Conservation (phyloP, 2,797 vertebrate species). For the Arremon brunneinucha region DNA sequence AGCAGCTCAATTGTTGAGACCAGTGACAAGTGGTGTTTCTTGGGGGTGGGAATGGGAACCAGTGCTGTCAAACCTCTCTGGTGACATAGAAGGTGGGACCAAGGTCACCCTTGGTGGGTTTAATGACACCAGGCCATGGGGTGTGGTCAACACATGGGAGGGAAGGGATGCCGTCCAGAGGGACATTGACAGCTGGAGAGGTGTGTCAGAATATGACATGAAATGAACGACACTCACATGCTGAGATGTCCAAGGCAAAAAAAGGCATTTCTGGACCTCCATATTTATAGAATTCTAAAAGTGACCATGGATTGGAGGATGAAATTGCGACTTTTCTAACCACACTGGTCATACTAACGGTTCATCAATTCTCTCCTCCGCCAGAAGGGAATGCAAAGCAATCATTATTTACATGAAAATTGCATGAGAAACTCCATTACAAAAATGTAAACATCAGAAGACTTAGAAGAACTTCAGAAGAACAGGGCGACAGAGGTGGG, state of each 20-base stretch:
- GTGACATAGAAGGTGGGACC: too few relatives aligned
- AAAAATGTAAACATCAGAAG: background rate
- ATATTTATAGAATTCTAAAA: background rate
- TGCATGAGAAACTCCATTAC: background rate
- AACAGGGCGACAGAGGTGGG: background rate
- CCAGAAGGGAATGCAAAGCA: background rate
- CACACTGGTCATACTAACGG: background rate
- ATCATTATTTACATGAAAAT: background rate
- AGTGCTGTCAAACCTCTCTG: rapidly evolving
- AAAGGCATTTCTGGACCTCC: background rate
- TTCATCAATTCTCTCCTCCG: background rate
- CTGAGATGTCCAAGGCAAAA: background rate
- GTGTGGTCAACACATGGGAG: rapidly evolving
- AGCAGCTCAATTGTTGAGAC: background rate
- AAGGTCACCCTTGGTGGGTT: background rate
- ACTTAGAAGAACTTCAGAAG: background rate
- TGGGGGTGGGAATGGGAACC: rapidly evolving
- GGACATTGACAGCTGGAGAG: background rate
- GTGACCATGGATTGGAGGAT: background rate
- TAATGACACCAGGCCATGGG: background rate
- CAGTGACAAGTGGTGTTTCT: background rate
- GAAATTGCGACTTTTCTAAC: background rate
- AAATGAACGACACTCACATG: rapidly evolving
- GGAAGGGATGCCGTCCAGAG: background rate
- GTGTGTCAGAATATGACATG: rapidly evolving